Evolutionary conservation across 2,888 invertebrate species (phyloP).

Genomic region (Cetonia aurata): DNA sequence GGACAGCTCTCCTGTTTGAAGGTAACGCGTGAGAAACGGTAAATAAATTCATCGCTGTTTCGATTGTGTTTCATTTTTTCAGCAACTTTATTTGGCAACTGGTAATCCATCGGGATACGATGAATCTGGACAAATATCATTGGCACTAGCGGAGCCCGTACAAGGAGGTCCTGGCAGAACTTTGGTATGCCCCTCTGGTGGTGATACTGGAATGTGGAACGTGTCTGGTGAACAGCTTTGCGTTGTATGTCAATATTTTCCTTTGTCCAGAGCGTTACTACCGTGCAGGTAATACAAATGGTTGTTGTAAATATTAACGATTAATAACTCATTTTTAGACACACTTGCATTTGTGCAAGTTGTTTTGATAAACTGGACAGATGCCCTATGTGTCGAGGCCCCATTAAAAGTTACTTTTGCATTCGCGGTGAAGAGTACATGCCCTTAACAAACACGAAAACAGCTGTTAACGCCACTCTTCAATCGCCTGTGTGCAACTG

Average conservation of each 20-base stretch:
- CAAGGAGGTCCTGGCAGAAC: constrained; percentile 63
- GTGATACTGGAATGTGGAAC: constrained; percentile 69
- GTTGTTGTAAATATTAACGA: constrained; percentile 26
- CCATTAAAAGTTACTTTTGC: constrained; percentile 87
- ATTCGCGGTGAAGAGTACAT: constrained; percentile 83
- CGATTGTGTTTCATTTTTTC: constrained; percentile 53
- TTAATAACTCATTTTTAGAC: constrained; percentile 66
- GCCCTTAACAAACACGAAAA: constrained; percentile 67
- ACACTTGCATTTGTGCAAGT: constrained; percentile 86
- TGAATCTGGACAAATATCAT: constrained; percentile 68
- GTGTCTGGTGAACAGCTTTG: constrained; percentile 75
- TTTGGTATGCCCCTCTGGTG: constrained; percentile 63
- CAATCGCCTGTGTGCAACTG: constrained; percentile 67
- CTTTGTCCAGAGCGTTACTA: constrained; percentile 82
- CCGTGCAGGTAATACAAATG: constrained; percentile 73
- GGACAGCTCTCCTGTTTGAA: constrained; percentile 86
- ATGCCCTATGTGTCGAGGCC: constrained; percentile 89
- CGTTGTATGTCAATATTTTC: constrained; percentile 86
- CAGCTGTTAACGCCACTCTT: constrained; percentile 50
- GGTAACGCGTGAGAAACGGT: constrained; percentile 67
- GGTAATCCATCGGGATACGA: constrained; percentile 73
- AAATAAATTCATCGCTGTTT: constrained; percentile 17
- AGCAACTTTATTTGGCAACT: constrained; percentile 84
- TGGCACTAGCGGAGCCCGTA: constrained; percentile 71
- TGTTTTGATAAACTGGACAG: constrained; percentile 86